Evolutionary conservation across 2,888 invertebrate species (phyloP).

Genomic region (Nesidiocoris tenuis): DNA sequence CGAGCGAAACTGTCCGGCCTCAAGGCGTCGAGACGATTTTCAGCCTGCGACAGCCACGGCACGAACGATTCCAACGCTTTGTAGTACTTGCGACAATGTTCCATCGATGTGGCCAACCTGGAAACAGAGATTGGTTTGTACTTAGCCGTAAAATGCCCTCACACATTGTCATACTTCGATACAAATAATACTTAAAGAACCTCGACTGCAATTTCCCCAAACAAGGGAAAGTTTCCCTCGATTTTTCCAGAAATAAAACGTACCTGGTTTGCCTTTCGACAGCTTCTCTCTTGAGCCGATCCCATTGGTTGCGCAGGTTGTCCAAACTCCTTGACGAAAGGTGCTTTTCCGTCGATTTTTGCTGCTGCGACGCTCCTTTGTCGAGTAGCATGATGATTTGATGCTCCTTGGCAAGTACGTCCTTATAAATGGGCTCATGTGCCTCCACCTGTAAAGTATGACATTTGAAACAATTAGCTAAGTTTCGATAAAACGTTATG

Average conservation of each 20-base stretch:
- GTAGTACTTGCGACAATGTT: conserved; percentile 88
- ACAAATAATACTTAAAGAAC: no score
- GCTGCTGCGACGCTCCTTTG: conserved; percentile 66
- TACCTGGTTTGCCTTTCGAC: conserved; percentile 77
- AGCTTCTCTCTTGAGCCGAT: conserved; percentile 82
- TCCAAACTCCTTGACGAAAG: conserved; percentile 56
- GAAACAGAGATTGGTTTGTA: conserved; percentile 25
- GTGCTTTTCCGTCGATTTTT: conserved; percentile 55
- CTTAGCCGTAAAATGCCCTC: no score
- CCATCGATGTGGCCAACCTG: conserved; percentile 54
- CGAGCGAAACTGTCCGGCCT: conserved; percentile 79
- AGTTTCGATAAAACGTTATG: no score
- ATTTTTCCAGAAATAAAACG: background rate
- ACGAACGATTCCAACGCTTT: conserved; percentile 80
- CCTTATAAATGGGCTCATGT: conserved; percentile 73
- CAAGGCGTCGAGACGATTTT: conserved; percentile 76
- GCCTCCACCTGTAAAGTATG: conserved; percentile 64
- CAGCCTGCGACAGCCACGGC: conserved; percentile 84
- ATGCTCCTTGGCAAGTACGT: conserved; percentile 84
- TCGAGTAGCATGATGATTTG: conserved; percentile 92
- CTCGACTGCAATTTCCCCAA: no score
- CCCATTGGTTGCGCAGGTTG: conserved; percentile 71
- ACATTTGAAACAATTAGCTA: no score
- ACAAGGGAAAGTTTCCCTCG: no score
- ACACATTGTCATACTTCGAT: no score